phyloP scores from a whole-genome alignment of 2,797 vertebrate genomes.

The Melanotaenia maccullochi region DNA sequence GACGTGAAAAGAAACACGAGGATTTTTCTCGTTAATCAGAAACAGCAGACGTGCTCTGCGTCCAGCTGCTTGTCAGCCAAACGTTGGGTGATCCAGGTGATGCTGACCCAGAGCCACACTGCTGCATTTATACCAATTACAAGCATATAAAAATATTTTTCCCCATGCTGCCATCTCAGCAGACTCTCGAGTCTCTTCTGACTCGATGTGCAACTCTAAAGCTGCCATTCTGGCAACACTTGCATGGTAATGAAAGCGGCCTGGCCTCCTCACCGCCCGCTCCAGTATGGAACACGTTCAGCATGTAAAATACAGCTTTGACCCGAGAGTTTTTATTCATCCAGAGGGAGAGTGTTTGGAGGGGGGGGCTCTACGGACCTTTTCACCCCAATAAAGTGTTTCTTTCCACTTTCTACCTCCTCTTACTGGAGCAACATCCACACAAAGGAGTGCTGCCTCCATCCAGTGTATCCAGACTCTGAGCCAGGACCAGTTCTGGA shows the following conservation, averaged over 20 bases:
- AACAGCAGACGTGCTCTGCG: no score
- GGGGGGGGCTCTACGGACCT: constrained; percentile 55
- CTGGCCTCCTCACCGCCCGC: constrained; percentile 36
- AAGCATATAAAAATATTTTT: no score
- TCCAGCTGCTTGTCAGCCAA: no score
- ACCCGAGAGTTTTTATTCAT: constrained; percentile 67
- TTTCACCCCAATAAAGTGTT: constrained; percentile 68
- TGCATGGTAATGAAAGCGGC: constrained; percentile 54
- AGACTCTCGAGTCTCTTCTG: constrained; percentile 45
- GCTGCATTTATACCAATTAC: no score
- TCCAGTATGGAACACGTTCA: constrained; percentile 57
- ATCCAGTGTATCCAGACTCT: constrained; percentile 23
- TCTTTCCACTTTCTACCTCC: constrained; percentile 50
- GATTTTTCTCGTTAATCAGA: no score
- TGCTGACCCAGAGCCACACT: no score
- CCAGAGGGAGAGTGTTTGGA: constrained; percentile 54
- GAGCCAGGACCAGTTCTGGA: constrained; percentile 23
- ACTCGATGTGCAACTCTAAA: no score
- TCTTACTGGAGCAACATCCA: constrained; percentile 42
- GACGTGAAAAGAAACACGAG: no score
- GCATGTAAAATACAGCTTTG: constrained; percentile 69
- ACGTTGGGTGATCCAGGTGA: no score
- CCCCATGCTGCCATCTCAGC: not conserved
- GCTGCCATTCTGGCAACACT: constrained; percentile 52
- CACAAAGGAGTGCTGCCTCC: constrained; percentile 31